Percentiles rank a stretch among this genome's conserved stretches.
These are phyloP conservation scores for Coecobrya sp. DNA, from an alignment of 2,888 invertebrate genomes.

Conservation along the genomic window DNA sequence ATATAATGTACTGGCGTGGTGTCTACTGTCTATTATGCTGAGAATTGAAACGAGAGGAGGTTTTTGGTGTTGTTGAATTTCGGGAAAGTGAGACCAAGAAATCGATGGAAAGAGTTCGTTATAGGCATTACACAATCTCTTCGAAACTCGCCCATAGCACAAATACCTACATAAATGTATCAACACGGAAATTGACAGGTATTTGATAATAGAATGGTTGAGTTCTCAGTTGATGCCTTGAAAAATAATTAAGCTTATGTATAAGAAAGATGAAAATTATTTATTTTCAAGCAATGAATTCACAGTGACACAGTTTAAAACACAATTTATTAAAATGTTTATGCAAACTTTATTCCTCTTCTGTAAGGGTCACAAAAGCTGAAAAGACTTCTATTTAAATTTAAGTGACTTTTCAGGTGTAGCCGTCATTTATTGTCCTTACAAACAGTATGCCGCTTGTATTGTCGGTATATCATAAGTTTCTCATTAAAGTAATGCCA, in stretches of 20 bases:
- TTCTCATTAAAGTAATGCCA: background rate
- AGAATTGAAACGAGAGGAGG: slow-evolving; percentile 15
- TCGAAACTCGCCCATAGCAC: background rate
- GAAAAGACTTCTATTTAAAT: background rate
- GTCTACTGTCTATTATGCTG: slow-evolving; percentile 9
- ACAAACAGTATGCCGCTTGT: too few relatives aligned
- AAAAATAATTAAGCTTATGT: background rate
- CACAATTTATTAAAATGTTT: slow-evolving; percentile 4
- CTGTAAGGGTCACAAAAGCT: background rate
- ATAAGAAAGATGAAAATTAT: slow-evolving; percentile 16
- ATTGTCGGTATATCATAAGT: background rate
- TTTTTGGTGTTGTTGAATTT: slow-evolving; percentile 20
- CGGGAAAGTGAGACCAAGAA: slow-evolving; percentile 25
- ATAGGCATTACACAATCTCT: background rate
- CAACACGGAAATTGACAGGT: background rate
- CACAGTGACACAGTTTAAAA: slow-evolving; percentile 31
- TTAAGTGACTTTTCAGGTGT: slow-evolving; percentile 63
- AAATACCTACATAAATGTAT: slow-evolving; percentile 2
- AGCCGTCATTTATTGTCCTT: background rate
- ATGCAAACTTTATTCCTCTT: background rate
- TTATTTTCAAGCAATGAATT: slow-evolving; percentile 49
- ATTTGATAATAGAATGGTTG: slow-evolving; percentile 32
- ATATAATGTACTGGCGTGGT: slow-evolving; percentile 31
- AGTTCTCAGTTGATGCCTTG: background rate
- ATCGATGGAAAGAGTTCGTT: slow-evolving; percentile 39